Evolutionary conservation across 2,888 invertebrate species (phyloP).

Genomic region (Apotomis betuletana): DNA sequence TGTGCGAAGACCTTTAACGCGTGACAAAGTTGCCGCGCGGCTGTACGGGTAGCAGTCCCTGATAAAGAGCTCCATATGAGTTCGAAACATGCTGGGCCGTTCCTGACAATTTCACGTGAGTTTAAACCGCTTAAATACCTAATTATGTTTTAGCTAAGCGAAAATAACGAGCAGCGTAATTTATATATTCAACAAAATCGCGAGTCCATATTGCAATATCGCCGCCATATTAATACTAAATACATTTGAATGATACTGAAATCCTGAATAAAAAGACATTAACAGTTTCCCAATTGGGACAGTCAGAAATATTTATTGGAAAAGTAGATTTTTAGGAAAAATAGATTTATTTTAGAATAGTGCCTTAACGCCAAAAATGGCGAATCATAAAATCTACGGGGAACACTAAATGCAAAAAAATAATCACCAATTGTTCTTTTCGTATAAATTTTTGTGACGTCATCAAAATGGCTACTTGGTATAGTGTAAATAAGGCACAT

Average conservation of each 20-base stretch:
- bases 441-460: constrained; percentile 44
- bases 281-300: not conserved
- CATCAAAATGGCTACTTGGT: constrained; percentile 37
- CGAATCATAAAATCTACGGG: constrained; percentile 35
- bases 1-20: too few relatives aligned
- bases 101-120: too few relatives aligned
- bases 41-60: too few relatives aligned
- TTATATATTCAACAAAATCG: not conserved
- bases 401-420: constrained; percentile 52
- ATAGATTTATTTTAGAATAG: constrained; percentile 15
- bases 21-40: too few relatives aligned
- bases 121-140: too few relatives aligned
- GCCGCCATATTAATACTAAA: constrained; percentile 12
- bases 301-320: constrained; percentile 1
- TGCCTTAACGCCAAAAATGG: constrained; percentile 30
- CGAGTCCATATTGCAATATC: constrained; percentile 19
- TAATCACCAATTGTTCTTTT: constrained; percentile 48
- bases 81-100: too few relatives aligned
- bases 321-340: not conserved
- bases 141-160: too few relatives aligned
- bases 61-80: too few relatives aligned
- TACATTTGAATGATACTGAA: constrained; percentile 16
- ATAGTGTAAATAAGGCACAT: constrained; percentile 63
- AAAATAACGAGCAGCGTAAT: too few relatives aligned
- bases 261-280: constrained; percentile 4